These are phyloP conservation scores for Heteractis magnifica DNA, from an alignment of 92 coral and sea anemone species.

Conservation along the genomic window DNA sequence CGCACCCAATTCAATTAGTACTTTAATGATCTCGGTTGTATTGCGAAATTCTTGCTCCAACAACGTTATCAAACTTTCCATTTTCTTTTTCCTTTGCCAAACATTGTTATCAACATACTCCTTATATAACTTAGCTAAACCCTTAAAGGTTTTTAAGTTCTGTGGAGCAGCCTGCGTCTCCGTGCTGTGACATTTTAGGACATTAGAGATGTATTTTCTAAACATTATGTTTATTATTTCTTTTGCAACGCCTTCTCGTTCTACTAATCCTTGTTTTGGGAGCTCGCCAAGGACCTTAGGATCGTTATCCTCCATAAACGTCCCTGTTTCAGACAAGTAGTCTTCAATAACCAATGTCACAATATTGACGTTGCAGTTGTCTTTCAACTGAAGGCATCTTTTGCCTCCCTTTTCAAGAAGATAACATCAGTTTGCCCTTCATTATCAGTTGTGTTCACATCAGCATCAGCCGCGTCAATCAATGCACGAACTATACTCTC, in stretches of 20 bases:
- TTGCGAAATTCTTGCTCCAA: not conserved
- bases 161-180: too few species aligned
- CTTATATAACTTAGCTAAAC: not conserved
- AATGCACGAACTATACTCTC: too few species aligned
- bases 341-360: not conserved
- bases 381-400: not conserved
- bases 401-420: not conserved
- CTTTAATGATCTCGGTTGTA: too few species aligned
- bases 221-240: not conserved
- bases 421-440: too few species aligned
- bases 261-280: not conserved
- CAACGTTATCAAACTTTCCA: not conserved
- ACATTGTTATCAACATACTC: not conserved
- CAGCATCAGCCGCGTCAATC: too few species aligned
- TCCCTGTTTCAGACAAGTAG: not conserved
- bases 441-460: too few species aligned
- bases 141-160: too few species aligned
- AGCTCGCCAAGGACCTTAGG: not conserved
- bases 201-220: too few species aligned
- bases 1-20: not conserved
- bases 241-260: not conserved
- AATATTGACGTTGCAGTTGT: not conserved
- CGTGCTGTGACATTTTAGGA: too few species aligned
- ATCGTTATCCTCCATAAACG: not conserved
- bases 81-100: not conserved